Base-by-base conservation (phyloP, 2,888 invertebrate species). In the Drosophila pegasa region DNA sequence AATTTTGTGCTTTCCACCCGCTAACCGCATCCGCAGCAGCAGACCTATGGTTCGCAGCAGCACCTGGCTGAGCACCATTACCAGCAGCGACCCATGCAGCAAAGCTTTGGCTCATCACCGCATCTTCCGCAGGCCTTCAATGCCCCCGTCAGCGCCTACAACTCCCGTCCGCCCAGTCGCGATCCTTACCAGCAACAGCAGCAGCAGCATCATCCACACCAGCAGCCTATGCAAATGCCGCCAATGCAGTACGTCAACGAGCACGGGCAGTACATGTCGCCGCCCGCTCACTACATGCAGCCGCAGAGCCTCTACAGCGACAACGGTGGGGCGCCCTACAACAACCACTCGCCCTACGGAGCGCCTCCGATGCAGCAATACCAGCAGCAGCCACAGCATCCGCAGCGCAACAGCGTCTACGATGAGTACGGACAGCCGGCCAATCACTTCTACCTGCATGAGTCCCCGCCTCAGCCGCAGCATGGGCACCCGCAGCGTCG, bases 381-480 rank as follows among this genome's bases (percentile, higher is more conserved):
- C 25, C 71, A 72, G 48, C 66, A 75, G 22, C 43, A 25, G 22
- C 93, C 94, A 74, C 90, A 80, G 73, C 67, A 71, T 29, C 93
- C 94, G 75, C 90, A 81, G 73, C 90, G 91, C 68, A 90, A 90
- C 64, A 93, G 94, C 61, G 93, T 94, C 60, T 95, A 96, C 61
- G 92, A 92, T 75, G 92, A 93, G 55, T 92, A 92, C 84, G 92
- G 89, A 3, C 92, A 91, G 79, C 93, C 94, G 68, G 70, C 69
- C 25, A 93, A 94, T 77, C 95, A 96, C 91, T 96, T 96, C 92
- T 97, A 95, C 92, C 93, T 96, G 82, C 96, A 97, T 90, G 96
- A 96, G 87, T 86, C 91, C 25, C 93, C 93, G 92, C 78, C 78
- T 0, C 87, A 81, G 55, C 75, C 82, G n/a, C 85, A 64, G n/a